Conservation (phyloP, 64 coral and sea anemone species). For the Pocillopora damicornis region DNA sequence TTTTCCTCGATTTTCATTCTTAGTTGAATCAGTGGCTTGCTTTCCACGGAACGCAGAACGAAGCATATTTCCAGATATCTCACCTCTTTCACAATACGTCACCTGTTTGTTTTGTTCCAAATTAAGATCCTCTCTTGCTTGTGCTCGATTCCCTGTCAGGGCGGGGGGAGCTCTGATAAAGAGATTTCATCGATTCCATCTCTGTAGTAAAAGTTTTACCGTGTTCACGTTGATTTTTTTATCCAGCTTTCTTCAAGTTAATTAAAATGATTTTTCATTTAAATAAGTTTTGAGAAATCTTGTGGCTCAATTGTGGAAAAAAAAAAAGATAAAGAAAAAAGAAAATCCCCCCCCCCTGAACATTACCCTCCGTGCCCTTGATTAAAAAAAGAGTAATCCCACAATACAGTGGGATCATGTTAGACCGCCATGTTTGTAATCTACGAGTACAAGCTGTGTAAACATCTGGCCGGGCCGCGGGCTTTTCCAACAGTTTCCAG, state of each 20-base stretch:
- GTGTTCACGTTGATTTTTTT: neutral
- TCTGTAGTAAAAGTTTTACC: neutral
- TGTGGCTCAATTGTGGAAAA: too few relatives aligned
- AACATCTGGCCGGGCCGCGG: too few relatives aligned
- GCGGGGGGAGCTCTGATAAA: neutral
- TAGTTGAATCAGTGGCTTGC: constrained; percentile 3
- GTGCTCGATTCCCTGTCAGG: too few relatives aligned
- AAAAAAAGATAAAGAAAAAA: too few relatives aligned
- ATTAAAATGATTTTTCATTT: too few relatives aligned
- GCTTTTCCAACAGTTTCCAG: too few relatives aligned
- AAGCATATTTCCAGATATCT: neutral
- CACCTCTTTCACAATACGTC: neutral
- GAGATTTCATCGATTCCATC: neutral
- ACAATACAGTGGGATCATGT: constrained; percentile 4
- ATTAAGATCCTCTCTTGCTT: neutral
- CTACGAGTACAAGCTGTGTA: neutral
- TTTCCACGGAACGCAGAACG: constrained; percentile 32
- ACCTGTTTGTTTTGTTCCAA: neutral
- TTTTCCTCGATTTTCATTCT: neutral
- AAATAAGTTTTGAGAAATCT: too few relatives aligned
- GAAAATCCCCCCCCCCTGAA: too few relatives aligned
- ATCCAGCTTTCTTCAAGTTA: too few relatives aligned
- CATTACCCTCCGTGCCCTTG: neutral
- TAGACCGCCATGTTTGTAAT: neutral
- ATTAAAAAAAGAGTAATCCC: neutral